Base-by-base conservation (phyloP, 2,888 invertebrate species). In the Drosophila quinaria region DNA sequence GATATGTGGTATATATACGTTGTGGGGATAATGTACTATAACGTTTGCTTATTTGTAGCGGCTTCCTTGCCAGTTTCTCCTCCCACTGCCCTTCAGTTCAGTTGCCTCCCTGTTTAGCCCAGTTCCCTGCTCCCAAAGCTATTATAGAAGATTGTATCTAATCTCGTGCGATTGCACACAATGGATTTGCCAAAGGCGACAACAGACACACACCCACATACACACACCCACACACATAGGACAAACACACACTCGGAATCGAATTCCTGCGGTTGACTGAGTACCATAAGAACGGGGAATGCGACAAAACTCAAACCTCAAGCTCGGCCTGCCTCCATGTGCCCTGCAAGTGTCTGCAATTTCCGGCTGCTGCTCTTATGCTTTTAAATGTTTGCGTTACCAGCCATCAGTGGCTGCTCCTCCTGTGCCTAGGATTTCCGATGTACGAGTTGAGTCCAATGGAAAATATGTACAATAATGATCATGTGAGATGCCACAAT, bases 101-200 rank as follows among this genome's bases (percentile, higher is more conserved):
- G 49, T n/a, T 31, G 29, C 19, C 55, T 6, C 31, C 54, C 51
- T 22, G 50, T 37, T 41, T 29, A 6, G 29, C 50, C 42, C 46
- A 15, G 13, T 29, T 49, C n/a, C 37, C 41, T 50, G 15, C n/a
- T 17, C 29, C 22, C 41, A 46, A 37, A 46, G 61, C 39, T 55
- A 89, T 87, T 86, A 86, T 80, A 69, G 76, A 82, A 89, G 86
- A 87, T 87, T 87, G 90, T 87, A 87, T 87, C 88, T 87, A 87
- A 87, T 87, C 86, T 89, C 74, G 72, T 78, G 61, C 82, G 90
- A 86, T 86, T 86, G 86, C 88, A 85, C 86, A 87, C 86, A 87
- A 89, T 87, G 80, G 86, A 87, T 87, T 89, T 76, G 82, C 87
- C 79, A 55, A 81, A 71, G 87, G 85, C 84, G 63, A 75, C 63